These are phyloP conservation scores for Zygothrica quintamaculata DNA, from an alignment of 2,888 invertebrate genomes.

Conservation along the genomic window DNA sequence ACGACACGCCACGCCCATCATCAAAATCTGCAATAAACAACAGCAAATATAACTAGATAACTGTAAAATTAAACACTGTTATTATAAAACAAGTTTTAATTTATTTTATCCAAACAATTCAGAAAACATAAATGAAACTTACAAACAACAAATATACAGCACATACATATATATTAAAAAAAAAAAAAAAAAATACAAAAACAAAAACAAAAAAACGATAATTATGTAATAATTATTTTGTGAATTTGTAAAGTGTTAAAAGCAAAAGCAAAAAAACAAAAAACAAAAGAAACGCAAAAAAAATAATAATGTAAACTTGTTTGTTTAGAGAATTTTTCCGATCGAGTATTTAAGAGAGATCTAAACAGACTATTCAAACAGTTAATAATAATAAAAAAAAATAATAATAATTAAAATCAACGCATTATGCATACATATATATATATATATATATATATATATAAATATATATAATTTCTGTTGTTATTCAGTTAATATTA, in stretches of 20 bases:
- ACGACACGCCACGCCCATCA: neutral
- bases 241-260: constrained; percentile 57
- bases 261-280: constrained; percentile 10
- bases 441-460: constrained; percentile 20
- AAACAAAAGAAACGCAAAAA: constrained; percentile 60
- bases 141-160: constrained; percentile 8
- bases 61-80: constrained; percentile 28
- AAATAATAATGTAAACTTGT: constrained; percentile 33
- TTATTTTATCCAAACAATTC: constrained; percentile 29
- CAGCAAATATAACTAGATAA: constrained; percentile 2
- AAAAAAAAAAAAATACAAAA: constrained; percentile 25
- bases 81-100: constrained; percentile 13
- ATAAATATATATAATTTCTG: constrained; percentile 17
- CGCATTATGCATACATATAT: constrained; percentile 6
- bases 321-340: constrained; percentile 61
- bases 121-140: constrained; percentile 28
- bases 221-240: constrained; percentile 72
- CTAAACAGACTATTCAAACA: constrained; percentile 7
- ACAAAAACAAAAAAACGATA: constrained; percentile 35
- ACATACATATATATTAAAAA: constrained; percentile 36
- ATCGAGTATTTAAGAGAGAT: constrained; percentile 20
- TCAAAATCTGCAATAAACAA: neutral
- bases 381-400: constrained; percentile 21
- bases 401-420: constrained; percentile 4
- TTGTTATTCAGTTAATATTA: constrained; percentile 48